phyloP scores from a whole-genome alignment of 2,797 vertebrate species.

The Paguma larvata region DNA sequence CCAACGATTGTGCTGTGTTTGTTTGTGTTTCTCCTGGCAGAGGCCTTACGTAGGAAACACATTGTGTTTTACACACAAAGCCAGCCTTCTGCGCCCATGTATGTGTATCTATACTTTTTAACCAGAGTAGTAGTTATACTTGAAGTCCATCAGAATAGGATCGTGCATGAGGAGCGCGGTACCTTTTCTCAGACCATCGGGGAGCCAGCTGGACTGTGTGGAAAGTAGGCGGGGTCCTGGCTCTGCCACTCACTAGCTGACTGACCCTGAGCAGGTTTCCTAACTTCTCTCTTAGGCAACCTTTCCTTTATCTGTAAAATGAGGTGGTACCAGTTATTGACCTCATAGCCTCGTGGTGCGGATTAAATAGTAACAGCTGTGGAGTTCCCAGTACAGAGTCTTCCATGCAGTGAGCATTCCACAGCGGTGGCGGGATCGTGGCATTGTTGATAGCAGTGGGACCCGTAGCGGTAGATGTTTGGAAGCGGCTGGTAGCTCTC shows the following conservation, averaged over 20 bases:
- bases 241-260: neutral
- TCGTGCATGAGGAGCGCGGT: neutral
- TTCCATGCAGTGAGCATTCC: neutral
- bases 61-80: neutral
- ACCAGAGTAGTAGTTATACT: neutral
- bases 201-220: neutral
- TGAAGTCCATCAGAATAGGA: neutral
- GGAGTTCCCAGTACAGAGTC: neutral
- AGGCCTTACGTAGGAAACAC: neutral
- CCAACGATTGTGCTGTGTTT: neutral
- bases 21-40: neutral
- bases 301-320: neutral
- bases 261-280: neutral
- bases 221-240: neutral
- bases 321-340: neutral
- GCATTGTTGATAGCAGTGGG: no score
- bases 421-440: neutral
- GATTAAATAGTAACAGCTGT: conserved; percentile 53
- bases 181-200: neutral
- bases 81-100: neutral
- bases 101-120: neutral
- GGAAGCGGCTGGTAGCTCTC: neutral
- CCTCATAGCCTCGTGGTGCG: neutral
- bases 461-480: neutral
- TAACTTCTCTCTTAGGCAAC: neutral